Percentiles rank a stretch among this genome's conserved stretches.
Conservation (phyloP, 92 coral and sea anemone species). For the Palythoa grandiflora region DNA sequence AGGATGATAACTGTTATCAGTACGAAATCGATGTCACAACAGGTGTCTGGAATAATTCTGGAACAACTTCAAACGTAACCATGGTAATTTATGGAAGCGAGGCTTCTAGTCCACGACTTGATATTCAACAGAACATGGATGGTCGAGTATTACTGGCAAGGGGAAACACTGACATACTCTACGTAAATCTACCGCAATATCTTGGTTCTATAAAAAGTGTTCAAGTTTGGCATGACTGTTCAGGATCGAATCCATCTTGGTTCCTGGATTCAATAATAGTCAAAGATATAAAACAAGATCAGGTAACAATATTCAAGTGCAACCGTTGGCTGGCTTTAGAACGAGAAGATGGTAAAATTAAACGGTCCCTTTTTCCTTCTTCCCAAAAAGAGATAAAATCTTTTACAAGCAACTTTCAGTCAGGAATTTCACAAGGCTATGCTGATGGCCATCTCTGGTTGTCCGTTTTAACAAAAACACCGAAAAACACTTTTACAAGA, state of each 20-base stretch:
- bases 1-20: constrained; percentile 15
- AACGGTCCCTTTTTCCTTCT: constrained; percentile 44
- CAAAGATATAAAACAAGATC: constrained; percentile 20
- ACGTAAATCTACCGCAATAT: constrained; percentile 28
- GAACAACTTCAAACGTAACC: constrained; percentile 59
- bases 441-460: constrained; percentile 63
- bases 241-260: constrained; percentile 55
- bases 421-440: constrained; percentile 39
- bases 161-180: constrained; percentile 45
- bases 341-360: constrained; percentile 37
- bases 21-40: constrained; percentile 52
- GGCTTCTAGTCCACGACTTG: constrained; percentile 19
- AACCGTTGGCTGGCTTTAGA: constrained; percentile 62
- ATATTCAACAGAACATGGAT: not conserved
- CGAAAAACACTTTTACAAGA: constrained; percentile 54
- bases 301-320: constrained; percentile 40
- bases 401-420: constrained; percentile 27
- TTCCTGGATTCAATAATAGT: constrained; percentile 40
- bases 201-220: constrained; percentile 42
- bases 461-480: constrained; percentile 56
- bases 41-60: constrained; percentile 44
- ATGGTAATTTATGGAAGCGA: constrained; percentile 44
- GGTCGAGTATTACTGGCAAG: constrained; percentile 46
- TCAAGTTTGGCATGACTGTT: constrained; percentile 54
- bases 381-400: constrained; percentile 35